Conservation (phyloP, 2,797 vertebrate genomes). For the Erethizon dorsatum region DNA sequence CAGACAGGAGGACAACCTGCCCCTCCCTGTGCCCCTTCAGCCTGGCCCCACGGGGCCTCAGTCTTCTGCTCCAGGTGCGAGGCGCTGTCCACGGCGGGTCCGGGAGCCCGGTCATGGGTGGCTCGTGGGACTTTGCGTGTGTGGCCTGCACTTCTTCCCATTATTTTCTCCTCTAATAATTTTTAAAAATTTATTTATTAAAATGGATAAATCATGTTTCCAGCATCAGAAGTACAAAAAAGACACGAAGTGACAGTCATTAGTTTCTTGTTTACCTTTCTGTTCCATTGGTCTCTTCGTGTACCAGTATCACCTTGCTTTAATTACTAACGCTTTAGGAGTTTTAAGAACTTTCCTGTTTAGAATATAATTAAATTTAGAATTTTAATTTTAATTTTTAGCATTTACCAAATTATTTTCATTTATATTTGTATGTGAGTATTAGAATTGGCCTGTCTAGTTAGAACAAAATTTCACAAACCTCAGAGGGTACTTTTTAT, state of each 20-base stretch:
- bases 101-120: not conserved
- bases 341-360: not conserved
- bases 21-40: not conserved
- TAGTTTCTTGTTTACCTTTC: not conserved
- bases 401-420: not conserved
- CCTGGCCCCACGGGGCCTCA: not conserved
- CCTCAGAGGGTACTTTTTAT: not conserved
- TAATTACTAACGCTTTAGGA: conserved; percentile 15
- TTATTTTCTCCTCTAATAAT: not conserved
- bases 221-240: not conserved
- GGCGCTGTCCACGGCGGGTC: not conserved
- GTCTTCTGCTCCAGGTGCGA: not conserved
- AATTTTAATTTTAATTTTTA: not conserved
- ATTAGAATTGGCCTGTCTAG: not conserved
- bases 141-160: not conserved
- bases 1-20: not conserved
- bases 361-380: not conserved
- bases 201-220: not conserved
- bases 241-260: not conserved
- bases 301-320: not conserved
- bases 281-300: not conserved
- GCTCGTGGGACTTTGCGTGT: not conserved
- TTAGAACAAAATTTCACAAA: not conserved
- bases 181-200: not conserved
- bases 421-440: not conserved